Evolutionary conservation across 2,888 invertebrate species (phyloP), one percentile per base, ranked within the genome.

Genomic region (Epinotia bilunana): DNA sequence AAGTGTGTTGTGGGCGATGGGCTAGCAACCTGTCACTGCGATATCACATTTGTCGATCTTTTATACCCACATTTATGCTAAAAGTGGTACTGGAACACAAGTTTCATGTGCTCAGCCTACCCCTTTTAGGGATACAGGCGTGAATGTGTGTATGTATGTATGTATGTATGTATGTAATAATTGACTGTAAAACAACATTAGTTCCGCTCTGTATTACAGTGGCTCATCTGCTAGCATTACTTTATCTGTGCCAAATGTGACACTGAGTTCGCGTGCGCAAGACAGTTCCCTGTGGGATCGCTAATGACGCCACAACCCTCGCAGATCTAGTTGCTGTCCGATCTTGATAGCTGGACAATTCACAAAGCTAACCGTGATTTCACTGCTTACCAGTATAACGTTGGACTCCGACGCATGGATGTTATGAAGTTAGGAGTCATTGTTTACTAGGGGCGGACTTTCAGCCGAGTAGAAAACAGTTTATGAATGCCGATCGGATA

Each of bases 311-410:
- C 39, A 39, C 67, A 67, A 67, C 55, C 39, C 60, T 33, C 49
- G 18, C 53, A 18, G 67, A 55, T 67, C 67, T 65, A 65, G 53
- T 65, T 65, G 53, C 65, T 7, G 49, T 55, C 18, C 43, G 13
- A 67, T 67, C 67, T 67, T 57, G 55, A 67, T 67, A 67, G 67
- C 39, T 55, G 55, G 62, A 39, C 18, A 7, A 28, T 61, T 61
- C 49, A 49, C 6, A 49, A 49, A n/a, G 49, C 49, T 49, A 49
- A 49, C 49, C 16, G 5, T 16, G 2, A 5, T 13, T 13, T 2
- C 5, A 49, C 49, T 49, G 5, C 16, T 6, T 5, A 49, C 16
- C 49, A 16, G 5, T 6, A 1, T 49, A 49, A 13, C 2, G 13
- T 13, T 13, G 49, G 16, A 3, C 12, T 49, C 12, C 49, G 49